A percentile compares a stretch with the other conserved stretches of the same genome.
phyloP scores from a whole-genome alignment of 2,888 invertebrate species.

The Pachydiplax longipennis region DNA sequence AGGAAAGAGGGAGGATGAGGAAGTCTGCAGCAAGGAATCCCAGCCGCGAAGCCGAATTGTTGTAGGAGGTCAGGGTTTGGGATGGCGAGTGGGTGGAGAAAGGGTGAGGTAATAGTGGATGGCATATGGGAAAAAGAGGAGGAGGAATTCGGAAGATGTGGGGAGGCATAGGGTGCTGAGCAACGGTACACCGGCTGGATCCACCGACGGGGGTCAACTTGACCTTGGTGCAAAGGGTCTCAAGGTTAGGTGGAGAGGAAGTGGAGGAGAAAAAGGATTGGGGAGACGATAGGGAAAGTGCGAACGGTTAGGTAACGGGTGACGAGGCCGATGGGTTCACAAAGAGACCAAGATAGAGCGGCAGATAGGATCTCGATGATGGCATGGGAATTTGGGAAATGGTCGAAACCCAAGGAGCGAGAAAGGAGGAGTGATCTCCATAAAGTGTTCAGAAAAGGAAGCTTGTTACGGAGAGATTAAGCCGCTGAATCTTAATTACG shows the following conservation, averaged over 20 bases:
- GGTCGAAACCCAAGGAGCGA: neutral
- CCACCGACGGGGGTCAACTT: slow-evolving; percentile 40
- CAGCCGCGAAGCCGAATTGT: neutral
- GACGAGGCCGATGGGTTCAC: neutral
- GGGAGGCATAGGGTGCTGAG: neutral
- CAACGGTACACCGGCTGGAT: slow-evolving; percentile 34
- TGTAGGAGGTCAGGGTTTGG: slow-evolving; percentile 28
- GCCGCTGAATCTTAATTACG: too few species aligned
- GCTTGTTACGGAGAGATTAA: too few species aligned
- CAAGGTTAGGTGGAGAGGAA: slow-evolving; percentile 8
- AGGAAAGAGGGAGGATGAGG: neutral
- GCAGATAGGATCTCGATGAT: neutral
- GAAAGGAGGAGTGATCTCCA: neutral
- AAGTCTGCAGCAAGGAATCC: neutral
- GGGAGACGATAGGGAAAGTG: neutral
- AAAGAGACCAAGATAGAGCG: neutral
- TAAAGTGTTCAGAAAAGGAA: too few species aligned
- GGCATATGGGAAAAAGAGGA: neutral
- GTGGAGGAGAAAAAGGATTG: neutral
- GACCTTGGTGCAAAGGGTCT: slow-evolving; percentile 38
- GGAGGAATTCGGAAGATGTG: neutral
- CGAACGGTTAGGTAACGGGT: neutral
- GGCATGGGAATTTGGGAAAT: neutral
- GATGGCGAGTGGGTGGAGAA: neutral
- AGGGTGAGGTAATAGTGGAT: slow-evolving; percentile 18